These are phyloP conservation scores for Crematogaster levior DNA, from an alignment of 2,888 invertebrate genomes.

Conservation along the genomic window DNA sequence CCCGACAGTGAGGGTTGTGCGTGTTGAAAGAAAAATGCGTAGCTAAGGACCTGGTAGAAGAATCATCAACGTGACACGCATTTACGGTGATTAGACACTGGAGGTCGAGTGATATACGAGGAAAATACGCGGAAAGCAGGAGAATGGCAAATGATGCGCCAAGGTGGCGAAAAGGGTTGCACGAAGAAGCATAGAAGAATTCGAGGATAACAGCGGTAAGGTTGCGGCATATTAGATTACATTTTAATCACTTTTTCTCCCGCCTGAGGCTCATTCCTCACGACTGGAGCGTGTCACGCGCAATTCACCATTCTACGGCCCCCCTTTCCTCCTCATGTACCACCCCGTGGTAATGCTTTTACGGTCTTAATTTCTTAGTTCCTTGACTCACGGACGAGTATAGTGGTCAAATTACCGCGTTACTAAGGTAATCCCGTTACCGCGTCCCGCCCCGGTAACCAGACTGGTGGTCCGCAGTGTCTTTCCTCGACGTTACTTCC, in stretches of 20 bases:
- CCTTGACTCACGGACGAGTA: conserved; percentile 72
- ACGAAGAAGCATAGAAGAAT: conserved; percentile 56
- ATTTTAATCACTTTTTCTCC: conserved; percentile 77
- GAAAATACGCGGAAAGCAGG: conserved; percentile 22
- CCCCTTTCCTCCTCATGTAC: neutral
- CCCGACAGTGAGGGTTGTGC: conserved; percentile 29
- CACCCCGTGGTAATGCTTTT: conserved; percentile 76
- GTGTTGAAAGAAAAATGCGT: conserved; percentile 49
- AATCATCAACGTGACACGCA: conserved; percentile 60
- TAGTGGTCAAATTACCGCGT: conserved; percentile 76
- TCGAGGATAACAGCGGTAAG: conserved; percentile 45
- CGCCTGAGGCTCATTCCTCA: conserved; percentile 46
- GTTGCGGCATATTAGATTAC: conserved; percentile 77
- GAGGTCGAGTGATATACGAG: conserved; percentile 12
- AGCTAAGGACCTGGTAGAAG: conserved; percentile 61
- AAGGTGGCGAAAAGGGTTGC: conserved; percentile 20
- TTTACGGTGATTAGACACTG: conserved; percentile 69
- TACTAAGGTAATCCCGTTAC: conserved; percentile 74
- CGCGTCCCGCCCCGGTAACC: conserved; percentile 61
- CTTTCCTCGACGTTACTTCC: conserved; percentile 70
- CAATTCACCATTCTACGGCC: conserved; percentile 53
- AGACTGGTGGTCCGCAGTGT: conserved; percentile 51
- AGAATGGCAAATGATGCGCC: conserved; percentile 17
- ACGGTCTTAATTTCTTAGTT: conserved; percentile 81
- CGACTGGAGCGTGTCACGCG: conserved; percentile 56